Evolutionary conservation across 2,113 vertebrate species (phyloP).

Genomic region (Tupaia tana): DNA sequence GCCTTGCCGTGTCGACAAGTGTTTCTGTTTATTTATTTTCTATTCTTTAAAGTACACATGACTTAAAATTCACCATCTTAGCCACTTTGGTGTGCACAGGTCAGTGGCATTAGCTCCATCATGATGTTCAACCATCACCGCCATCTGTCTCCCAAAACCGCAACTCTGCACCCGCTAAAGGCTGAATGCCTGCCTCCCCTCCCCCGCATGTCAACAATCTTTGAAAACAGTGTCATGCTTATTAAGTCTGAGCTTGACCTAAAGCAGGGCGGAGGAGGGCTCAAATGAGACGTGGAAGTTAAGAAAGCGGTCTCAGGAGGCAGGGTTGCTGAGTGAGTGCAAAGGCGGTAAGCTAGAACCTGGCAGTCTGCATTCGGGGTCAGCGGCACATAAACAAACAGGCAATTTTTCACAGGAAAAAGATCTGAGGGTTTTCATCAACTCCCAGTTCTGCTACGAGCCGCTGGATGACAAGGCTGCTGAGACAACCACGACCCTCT

Average conservation of each 20-base stretch:
- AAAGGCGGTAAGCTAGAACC: background rate
- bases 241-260: background rate
- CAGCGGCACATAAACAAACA: background rate
- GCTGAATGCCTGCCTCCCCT: background rate
- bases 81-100: background rate
- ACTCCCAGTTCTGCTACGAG: background rate
- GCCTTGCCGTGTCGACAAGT: background rate
- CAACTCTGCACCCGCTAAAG: background rate
- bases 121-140: background rate
- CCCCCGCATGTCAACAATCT: background rate
- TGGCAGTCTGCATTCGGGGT: background rate
- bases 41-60: background rate
- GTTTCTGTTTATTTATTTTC: background rate
- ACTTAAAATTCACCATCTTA: background rate
- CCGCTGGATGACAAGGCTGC: background rate
- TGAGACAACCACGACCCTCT: rapidly evolving
- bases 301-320: background rate
- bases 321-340: background rate
- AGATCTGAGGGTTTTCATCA: background rate
- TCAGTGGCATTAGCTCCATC: background rate
- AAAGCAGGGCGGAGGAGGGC: background rate
- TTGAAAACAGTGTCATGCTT: background rate
- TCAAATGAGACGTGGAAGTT: background rate
- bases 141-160: background rate
- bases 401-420: background rate